Base-by-base conservation (phyloP, 35 echinoderm and acorn worm genomes). In the Holothuria glaberrima region DNA sequence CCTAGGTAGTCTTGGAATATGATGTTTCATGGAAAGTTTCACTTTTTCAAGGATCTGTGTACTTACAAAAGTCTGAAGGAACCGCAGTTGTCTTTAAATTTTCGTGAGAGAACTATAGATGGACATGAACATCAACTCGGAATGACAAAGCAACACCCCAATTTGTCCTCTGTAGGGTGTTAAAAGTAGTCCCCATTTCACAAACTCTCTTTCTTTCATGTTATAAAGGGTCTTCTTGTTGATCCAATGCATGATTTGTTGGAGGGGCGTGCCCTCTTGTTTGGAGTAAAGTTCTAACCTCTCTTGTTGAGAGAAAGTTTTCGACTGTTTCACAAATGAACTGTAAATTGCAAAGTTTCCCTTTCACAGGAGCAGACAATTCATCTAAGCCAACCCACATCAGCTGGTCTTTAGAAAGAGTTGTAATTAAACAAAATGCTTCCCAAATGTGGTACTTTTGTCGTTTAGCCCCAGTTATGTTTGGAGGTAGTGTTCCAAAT, bases 51-150 rank as follows among this genome's bases (percentile, higher is more conserved):
- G 71, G n/a, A 75, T 75, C 0, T 74, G 80, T 83, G 80, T 81
- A 92, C 90, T 32, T 83, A 83, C 54, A 83, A 60, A n/a, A 34
- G 31, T 63, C 17, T 83, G 52, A 83, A 83, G 18, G 16, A 82
- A 31, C 3, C 77, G 21, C 22, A 57, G 4, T 59, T 82, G 48
- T 16, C 27, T 46, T 16, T 24, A 21, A 25, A 9, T 7, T 82
- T 31, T 24, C 33, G 27, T 19, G 22, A 57, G 45, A 82, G 77
- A 82, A 46, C 2, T 29, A 33, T 58, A 18, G 46, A 82, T 28
- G 78, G 56, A 5, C 78, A 82, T 59, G 29, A 82, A 10, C 29
- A 82, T 59, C 77, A 52, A 18, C 21, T 57, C 4, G 9, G 48
- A 52, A 82, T 82, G 77, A 48, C 74, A n/a, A n/a, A n/a, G n/a